Conservation (phyloP, 2,113 vertebrate species). For the Campylorhamphus procurvoides region DNA sequence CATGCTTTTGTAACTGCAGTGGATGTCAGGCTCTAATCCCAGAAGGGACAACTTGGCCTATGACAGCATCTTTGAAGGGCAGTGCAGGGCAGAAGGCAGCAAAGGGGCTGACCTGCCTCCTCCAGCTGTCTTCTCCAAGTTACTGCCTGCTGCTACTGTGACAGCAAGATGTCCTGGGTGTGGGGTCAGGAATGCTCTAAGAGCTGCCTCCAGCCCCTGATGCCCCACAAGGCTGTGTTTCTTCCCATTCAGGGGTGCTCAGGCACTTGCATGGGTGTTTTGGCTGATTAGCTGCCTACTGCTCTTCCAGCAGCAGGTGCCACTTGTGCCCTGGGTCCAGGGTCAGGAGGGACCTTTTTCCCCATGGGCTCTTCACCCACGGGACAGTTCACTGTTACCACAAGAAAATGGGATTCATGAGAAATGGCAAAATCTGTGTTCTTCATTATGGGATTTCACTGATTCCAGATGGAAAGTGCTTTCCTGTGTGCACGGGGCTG, state of each 20-base stretch:
- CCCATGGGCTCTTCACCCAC: background rate
- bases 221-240: background rate
- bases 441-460: background rate
- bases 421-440: background rate
- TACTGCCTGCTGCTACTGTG: background rate
- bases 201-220: background rate
- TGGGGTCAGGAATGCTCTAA: background rate
- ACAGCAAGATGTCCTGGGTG: background rate
- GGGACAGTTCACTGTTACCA: no score
- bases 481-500: rapidly evolving
- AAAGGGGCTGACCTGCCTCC: background rate
- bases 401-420: background rate
- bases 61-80: background rate
- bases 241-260: background rate
- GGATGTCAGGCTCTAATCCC: background rate
- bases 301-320: background rate
- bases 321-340: background rate
- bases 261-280: background rate
- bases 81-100: background rate
- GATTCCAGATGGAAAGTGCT: background rate
- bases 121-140: background rate
- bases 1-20: background rate
- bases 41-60: background rate
- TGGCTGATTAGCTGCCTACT: background rate
- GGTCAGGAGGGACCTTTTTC: background rate